A percentile compares a stretch with the other conserved stretches of the same genome.
Conservation (phyloP, 2,797 vertebrate genomes). For the Malacoctenus gilli region DNA sequence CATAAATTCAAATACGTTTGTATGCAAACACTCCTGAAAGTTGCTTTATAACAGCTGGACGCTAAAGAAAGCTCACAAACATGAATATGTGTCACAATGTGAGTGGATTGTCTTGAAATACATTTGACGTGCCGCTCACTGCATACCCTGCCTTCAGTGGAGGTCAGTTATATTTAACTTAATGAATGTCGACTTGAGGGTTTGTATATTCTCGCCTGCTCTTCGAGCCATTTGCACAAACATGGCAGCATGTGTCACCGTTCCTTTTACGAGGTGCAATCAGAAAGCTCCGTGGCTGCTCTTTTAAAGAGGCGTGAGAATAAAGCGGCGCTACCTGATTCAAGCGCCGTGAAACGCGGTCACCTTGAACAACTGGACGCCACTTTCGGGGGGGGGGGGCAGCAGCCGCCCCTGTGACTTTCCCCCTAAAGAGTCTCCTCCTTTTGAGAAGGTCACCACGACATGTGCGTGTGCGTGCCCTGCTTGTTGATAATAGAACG, state of each 20-base stretch:
- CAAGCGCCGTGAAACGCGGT: no score
- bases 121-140: slow-evolving; percentile 16
- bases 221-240: slow-evolving; percentile 34
- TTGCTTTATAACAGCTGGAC: neutral
- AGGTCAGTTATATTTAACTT: slow-evolving; percentile 26
- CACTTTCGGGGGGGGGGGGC: no score
- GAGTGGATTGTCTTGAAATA: slow-evolving; percentile 1
- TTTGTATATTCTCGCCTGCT: slow-evolving; percentile 18
- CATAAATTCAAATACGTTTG: neutral
- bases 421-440: no score
- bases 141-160: slow-evolving; percentile 31
- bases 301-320: no score
- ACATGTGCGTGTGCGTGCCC: no score
- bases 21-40: neutral
- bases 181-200: slow-evolving; percentile 41
- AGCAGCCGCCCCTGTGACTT: no score
- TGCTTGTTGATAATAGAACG: no score
- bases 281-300: no score
- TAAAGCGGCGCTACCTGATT: no score
- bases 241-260: neutral
- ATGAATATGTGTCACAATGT: no score
- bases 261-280: slow-evolving; percentile 10
- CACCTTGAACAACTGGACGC: no score
- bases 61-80: slow-evolving; percentile 5
- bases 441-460: no score